These are phyloP conservation scores for Microtus obscurus DNA, from an alignment of 2,797 vertebrate genomes.

Conservation along the genomic window DNA sequence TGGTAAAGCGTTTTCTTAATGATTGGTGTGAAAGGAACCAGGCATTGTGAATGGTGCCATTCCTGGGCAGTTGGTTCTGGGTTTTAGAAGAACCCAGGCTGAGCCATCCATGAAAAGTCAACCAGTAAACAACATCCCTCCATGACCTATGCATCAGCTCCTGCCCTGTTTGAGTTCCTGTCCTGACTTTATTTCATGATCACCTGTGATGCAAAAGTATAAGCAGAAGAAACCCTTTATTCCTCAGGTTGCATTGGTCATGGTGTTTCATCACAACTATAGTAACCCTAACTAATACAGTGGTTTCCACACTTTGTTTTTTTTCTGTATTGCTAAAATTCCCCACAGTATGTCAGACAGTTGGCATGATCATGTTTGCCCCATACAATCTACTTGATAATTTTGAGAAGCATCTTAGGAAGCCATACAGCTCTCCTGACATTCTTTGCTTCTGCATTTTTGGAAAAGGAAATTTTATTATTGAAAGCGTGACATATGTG, in stretches of 20 bases:
- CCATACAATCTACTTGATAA: not conserved
- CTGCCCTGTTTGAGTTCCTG: not conserved
- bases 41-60: not conserved
- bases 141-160: not conserved
- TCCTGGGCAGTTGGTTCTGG: not conserved
- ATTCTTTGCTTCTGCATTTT: not conserved
- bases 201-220: not conserved
- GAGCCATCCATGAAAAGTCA: not conserved
- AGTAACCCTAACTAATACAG: not conserved
- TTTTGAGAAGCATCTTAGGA: not conserved
- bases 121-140: not conserved
- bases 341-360: not conserved
- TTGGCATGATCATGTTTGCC: not conserved
- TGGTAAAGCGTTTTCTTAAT: not conserved
- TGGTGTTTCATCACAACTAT: not conserved
- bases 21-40: not conserved
- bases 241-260: not conserved
- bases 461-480: not conserved
- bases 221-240: not conserved
- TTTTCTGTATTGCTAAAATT: not conserved
- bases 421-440: not conserved
- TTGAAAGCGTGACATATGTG: too few species aligned
- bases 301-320: not conserved
- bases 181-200: not conserved
- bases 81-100: not conserved